Conservation (phyloP, 37 sponge, comb jelly and placozoan genomes). For the Theonella swinhoei region DNA sequence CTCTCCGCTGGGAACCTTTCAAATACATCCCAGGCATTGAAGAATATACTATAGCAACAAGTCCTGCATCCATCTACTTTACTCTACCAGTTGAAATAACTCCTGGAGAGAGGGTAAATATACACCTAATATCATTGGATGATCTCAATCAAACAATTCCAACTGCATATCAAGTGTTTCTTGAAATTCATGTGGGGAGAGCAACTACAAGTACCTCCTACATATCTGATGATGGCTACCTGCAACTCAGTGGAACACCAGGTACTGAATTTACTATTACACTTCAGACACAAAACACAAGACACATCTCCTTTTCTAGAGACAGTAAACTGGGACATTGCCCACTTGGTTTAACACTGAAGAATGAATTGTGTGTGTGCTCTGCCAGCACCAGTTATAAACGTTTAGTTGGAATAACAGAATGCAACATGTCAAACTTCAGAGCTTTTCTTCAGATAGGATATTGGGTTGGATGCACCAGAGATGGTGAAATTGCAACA, state of each 20-base stretch:
- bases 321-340: not conserved
- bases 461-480: constrained; percentile 50
- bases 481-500: not conserved
- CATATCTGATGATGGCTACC: not conserved
- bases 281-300: not conserved
- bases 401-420: constrained; percentile 7
- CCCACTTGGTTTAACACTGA: constrained; percentile 33
- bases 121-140: not conserved
- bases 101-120: not conserved
- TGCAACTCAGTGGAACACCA: constrained; percentile 1
- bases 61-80: too few species aligned
- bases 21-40: too few species aligned
- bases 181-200: not conserved
- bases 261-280: not conserved
- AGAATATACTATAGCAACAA: too few species aligned
- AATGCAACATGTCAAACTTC: not conserved
- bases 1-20: too few species aligned
- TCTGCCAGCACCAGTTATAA: constrained; percentile 2
- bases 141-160: constrained; percentile 9
- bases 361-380: constrained; percentile 7
- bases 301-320: not conserved
- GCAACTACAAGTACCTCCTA: not conserved
- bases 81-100: too few species aligned
- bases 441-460: constrained; percentile 22
- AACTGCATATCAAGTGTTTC: not conserved